phyloP scores from a whole-genome alignment of 2,113 vertebrate species.

The Hyperopisus bebe region DNA sequence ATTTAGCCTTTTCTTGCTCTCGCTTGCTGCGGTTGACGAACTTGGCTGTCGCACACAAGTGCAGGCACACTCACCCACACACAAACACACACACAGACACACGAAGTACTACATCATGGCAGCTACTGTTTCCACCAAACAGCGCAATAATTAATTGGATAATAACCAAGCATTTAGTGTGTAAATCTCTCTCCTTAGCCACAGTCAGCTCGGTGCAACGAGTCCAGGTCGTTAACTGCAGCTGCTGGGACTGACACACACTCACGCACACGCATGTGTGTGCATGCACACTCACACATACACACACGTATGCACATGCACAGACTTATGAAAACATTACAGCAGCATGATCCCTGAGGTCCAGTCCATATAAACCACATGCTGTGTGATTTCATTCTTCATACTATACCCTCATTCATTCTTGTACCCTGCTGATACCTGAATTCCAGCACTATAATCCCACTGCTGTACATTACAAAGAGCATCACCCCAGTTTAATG shows the following conservation, averaged over 20 bases:
- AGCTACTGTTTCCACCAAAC: conserved; percentile 32
- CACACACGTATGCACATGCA: background rate
- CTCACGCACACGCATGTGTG: background rate
- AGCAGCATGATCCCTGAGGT: background rate
- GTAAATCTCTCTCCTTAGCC: conserved; percentile 44
- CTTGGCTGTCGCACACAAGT: conserved; percentile 25
- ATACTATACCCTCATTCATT: background rate
- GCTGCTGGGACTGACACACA: background rate
- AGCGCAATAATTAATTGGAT: conserved; percentile 58
- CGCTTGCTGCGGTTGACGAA: conserved; percentile 36
- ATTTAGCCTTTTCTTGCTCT: conserved; percentile 38
- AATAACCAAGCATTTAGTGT: conserved; percentile 58
- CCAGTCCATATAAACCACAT: background rate
- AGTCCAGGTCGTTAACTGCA: background rate
- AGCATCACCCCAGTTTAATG: background rate
- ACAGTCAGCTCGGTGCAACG: conserved; percentile 14
- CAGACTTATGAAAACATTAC: background rate
- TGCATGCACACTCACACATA: background rate
- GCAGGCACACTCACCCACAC: conserved; percentile 25
- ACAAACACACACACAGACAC: conserved; percentile 34
- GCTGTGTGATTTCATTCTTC: background rate
- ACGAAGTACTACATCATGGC: conserved; percentile 29
- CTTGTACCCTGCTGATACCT: background rate
- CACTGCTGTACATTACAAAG: background rate
- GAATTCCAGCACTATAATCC: background rate